Conservation (phyloP, 1,140 invertebrate species). For the Adoxophyes honmai region DNA sequence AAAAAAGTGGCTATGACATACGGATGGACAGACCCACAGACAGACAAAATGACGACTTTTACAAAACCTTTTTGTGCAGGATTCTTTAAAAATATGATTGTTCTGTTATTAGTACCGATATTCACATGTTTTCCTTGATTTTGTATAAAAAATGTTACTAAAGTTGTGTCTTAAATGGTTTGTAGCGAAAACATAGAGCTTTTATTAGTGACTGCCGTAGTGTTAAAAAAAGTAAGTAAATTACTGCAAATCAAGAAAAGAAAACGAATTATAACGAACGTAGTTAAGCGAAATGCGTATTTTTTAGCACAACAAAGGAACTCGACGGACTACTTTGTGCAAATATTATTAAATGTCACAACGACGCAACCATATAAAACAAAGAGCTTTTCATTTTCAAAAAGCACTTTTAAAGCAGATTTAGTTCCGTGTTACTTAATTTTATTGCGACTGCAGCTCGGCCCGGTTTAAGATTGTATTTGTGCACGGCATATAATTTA, state of each 20-base stretch:
- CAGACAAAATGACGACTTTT: too few relatives aligned
- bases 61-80: too few relatives aligned
- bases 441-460: constrained; percentile 12
- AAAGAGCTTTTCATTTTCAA: constrained; percentile 15
- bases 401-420: constrained; percentile 11
- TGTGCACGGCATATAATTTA: constrained; percentile 12
- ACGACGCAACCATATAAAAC: constrained; percentile 1
- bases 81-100: too few relatives aligned
- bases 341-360: constrained; percentile 15
- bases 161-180: too few relatives aligned
- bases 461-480: constrained; percentile 13
- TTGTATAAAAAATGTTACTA: too few relatives aligned
- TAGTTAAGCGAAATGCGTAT: not conserved
- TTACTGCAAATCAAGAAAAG: not conserved
- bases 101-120: too few relatives aligned
- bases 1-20: too few relatives aligned
- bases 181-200: too few relatives aligned
- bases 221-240: too few relatives aligned
- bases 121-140: too few relatives aligned
- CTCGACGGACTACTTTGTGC: not conserved
- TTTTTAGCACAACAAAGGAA: not conserved
- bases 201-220: too few relatives aligned
- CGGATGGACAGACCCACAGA: too few relatives aligned
- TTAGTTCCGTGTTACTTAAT: constrained; percentile 15
- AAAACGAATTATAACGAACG: not conserved